Evolutionary conservation across 2,797 vertebrate genomes (phyloP).

Genomic region (Acanthiza pusilla): DNA sequence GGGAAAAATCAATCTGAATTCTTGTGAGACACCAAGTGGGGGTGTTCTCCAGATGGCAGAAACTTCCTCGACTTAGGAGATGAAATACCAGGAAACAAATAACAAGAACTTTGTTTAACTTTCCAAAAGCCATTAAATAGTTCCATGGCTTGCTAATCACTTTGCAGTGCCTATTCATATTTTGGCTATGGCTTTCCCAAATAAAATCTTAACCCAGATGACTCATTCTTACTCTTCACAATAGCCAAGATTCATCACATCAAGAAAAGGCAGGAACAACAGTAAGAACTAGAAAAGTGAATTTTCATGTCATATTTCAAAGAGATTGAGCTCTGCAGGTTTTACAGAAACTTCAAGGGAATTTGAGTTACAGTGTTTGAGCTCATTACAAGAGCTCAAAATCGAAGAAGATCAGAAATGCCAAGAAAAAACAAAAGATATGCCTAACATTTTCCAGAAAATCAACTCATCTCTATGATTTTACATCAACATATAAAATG

Average conservation of each 20-base stretch:
- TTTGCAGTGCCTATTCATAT: not conserved
- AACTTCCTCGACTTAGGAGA: not conserved
- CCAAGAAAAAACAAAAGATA: conserved; percentile 56
- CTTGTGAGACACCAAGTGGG: not conserved
- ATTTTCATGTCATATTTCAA: conserved; percentile 67
- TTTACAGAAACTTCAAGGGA: conserved; percentile 67
- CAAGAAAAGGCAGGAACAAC: conserved; percentile 3
- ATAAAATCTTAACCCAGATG: not conserved
- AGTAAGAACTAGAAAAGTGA: conserved; percentile 37
- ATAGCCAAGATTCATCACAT: not conserved
- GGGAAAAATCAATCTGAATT: not conserved
- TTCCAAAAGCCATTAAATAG: not conserved
- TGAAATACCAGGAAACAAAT: not conserved
- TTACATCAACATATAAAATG: conserved; percentile 26
- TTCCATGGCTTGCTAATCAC: not conserved
- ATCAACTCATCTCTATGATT: conserved; percentile 46
- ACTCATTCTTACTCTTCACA: conserved; percentile 31
- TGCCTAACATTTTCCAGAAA: conserved; percentile 34
- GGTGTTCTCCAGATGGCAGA: not conserved
- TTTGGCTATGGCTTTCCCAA: not conserved
- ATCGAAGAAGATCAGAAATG: conserved; percentile 53
- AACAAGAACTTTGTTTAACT: not conserved
- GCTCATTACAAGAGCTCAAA: conserved; percentile 64
- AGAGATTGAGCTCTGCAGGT: conserved; percentile 56
- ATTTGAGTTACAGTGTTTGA: conserved; percentile 19